Conservation (phyloP, 2,888 invertebrate species). For the Melipona beecheii region DNA sequence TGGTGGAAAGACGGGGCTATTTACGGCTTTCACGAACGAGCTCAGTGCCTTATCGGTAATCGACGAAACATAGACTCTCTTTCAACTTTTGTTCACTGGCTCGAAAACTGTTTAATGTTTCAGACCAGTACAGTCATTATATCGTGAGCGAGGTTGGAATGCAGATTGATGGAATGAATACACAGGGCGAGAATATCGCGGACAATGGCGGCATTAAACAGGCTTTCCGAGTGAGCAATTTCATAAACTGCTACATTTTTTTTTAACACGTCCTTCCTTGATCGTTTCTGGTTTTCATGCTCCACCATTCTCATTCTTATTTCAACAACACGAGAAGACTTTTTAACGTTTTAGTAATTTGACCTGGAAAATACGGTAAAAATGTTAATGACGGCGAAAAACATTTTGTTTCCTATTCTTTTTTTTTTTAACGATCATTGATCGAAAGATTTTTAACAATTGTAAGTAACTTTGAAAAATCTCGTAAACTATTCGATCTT, state of each 20-base stretch:
- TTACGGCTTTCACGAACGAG: constrained; percentile 90
- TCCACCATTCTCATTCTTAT: background rate
- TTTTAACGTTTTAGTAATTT: background rate
- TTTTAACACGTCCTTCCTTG: background rate
- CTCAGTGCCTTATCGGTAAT: constrained; percentile 90
- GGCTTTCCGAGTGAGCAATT: constrained; percentile 87
- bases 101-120: constrained; percentile 46
- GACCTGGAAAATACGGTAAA: no score
- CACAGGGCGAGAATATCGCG: constrained; percentile 96
- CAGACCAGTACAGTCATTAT: constrained; percentile 93
- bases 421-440: background rate
- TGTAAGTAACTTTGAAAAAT: background rate
- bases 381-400: no score
- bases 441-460: background rate
- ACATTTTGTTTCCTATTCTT: no score
- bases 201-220: constrained; percentile 98
- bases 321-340: background rate
- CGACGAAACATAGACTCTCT: background rate
- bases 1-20: constrained; percentile 94
- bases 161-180: constrained; percentile 91
- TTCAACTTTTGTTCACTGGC: background rate
- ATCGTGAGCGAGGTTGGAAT: constrained; percentile 92
- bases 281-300: background rate
- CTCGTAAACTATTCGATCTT: background rate
- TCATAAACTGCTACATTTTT: background rate